These are phyloP conservation scores for Ciconia maguari DNA, from an alignment of 2,113 vertebrate genomes.

Conservation along the genomic window DNA sequence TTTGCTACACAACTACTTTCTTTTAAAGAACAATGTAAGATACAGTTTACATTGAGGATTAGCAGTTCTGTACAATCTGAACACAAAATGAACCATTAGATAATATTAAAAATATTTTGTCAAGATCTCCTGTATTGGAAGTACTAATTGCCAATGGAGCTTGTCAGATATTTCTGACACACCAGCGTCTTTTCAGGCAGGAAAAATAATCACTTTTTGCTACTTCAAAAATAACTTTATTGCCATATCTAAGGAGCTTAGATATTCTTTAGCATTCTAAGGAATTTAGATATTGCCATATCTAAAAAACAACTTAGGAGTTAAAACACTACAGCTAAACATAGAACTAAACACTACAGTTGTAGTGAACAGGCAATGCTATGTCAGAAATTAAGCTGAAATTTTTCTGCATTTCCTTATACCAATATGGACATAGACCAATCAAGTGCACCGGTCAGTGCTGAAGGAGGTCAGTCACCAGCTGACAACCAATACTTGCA, in stretches of 20 bases:
- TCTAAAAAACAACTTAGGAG: not conserved
- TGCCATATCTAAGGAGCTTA: not conserved
- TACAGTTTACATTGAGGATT: not conserved
- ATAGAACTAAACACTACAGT: not conserved
- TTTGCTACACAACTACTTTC: not conserved
- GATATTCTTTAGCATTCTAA: too few species aligned
- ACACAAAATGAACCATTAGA: not conserved
- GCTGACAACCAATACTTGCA: not conserved
- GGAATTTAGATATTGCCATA: not conserved
- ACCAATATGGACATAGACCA: not conserved
- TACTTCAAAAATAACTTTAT: not conserved
- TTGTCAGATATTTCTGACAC: not conserved
- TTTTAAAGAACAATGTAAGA: not conserved
- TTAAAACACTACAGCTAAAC: not conserved
- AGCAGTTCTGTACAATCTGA: not conserved
- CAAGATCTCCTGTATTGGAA: not conserved
- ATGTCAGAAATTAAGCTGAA: not conserved
- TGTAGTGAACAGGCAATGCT: not conserved
- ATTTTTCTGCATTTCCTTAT: not conserved
- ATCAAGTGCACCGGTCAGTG: fast-evolving
- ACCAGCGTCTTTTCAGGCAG: not conserved
- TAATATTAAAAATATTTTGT: not conserved
- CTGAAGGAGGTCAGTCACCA: not conserved
- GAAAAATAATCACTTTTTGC: not conserved
- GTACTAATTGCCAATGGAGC: not conserved